Conservation (phyloP, 2,113 vertebrate species). For the Choloepus hoffmanni region DNA sequence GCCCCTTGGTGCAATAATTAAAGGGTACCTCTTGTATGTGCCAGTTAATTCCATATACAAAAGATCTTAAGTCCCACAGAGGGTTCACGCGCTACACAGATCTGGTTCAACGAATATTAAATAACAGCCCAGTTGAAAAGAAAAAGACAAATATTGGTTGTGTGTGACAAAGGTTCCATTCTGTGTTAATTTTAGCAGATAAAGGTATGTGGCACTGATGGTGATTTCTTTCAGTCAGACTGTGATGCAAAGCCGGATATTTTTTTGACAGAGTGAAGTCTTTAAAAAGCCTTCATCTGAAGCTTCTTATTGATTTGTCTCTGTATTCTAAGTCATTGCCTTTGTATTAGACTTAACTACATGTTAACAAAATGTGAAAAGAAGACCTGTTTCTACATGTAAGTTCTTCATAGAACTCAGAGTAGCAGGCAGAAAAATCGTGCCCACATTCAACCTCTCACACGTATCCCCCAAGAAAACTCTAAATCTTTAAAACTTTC, state of each 20-base stretch:
- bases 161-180: constrained; percentile 68
- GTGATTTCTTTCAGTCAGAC: constrained; percentile 65
- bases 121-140: constrained; percentile 61
- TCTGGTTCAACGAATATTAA: constrained; percentile 67
- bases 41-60: not conserved
- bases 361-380: constrained; percentile 27
- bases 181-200: constrained; percentile 60
- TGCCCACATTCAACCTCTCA: not conserved
- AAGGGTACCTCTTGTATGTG: not conserved
- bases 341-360: constrained; percentile 70
- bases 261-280: constrained; percentile 77
- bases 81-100: not conserved
- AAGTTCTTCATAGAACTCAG: constrained; percentile 9
- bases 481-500: not conserved
- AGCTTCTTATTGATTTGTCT: constrained; percentile 61
- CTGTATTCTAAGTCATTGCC: constrained; percentile 55
- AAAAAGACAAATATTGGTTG: constrained; percentile 67
- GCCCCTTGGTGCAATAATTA: not conserved
- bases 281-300: constrained; percentile 72
- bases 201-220: constrained; percentile 56
- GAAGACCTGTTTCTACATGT: constrained; percentile 69
- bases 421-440: not conserved
- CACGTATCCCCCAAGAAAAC: not conserved
- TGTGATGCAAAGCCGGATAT: constrained; percentile 74
- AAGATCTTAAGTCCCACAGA: not conserved